phyloP scores from a whole-genome alignment of 2,113 vertebrate genomes.

The Hepsetus odoe region DNA sequence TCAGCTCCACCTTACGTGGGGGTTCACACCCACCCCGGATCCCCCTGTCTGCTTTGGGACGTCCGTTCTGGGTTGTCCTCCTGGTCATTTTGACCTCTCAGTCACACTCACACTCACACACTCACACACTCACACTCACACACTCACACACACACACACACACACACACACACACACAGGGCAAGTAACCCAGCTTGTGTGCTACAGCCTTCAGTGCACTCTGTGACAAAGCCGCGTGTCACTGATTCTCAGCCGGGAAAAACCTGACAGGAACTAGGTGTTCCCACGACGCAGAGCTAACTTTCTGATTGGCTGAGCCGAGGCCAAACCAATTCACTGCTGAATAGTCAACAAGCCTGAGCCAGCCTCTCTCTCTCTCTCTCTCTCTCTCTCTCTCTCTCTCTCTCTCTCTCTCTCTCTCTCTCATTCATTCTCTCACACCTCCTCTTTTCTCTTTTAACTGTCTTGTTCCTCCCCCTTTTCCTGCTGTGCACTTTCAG shows the following conservation, averaged over 20 bases:
- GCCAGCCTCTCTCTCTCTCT: background rate
- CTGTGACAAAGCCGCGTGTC: conserved; percentile 1
- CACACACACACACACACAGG: conserved; percentile 7
- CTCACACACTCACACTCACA: conserved; percentile 9
- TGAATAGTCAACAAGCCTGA: background rate
- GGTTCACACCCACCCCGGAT: conserved; percentile 41
- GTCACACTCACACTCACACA: conserved; percentile 7
- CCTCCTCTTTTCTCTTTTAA: conserved; percentile 1
- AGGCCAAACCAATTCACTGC: conserved; percentile 26
- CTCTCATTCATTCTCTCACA: background rate
- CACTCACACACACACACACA: background rate
- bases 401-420: conserved; percentile 23
- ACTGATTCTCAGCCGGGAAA: background rate
- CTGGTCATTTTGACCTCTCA: conserved; percentile 74
- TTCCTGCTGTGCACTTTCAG: conserved; percentile 11
- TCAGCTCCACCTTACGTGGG: conserved; percentile 79
- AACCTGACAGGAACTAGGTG: conserved; percentile 36
- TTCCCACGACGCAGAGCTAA: conserved; percentile 39
- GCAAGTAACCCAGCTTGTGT: background rate
- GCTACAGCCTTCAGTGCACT: background rate
- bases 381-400: conserved; percentile 12
- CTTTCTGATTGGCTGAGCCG: conserved; percentile 34
- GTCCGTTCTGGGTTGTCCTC: conserved; percentile 62
- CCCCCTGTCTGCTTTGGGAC: conserved; percentile 53
- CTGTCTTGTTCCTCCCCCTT: background rate